Conservation (phyloP, 2,113 vertebrate genomes). For the Cathartes aura region DNA sequence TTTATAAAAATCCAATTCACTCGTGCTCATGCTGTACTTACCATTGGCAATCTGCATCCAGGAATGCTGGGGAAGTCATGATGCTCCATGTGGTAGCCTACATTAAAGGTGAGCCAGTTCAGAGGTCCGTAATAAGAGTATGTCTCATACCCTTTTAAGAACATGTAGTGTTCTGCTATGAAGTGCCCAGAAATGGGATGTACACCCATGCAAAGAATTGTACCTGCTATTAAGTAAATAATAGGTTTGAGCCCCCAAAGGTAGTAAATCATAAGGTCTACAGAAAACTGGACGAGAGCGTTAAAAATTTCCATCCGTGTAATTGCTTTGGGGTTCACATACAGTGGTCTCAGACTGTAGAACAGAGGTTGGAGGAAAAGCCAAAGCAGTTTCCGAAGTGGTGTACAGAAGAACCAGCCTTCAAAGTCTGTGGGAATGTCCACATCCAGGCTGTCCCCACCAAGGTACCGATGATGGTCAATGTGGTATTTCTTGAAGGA, state of each 20-base stretch:
- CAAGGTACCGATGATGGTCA: conserved; percentile 96
- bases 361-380: conserved; percentile 90
- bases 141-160: conserved; percentile 93
- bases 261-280: conserved; percentile 80
- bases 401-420: conserved; percentile 95
- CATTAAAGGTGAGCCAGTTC: conserved; percentile 96
- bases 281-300: conserved; percentile 80
- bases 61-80: conserved; percentile 99
- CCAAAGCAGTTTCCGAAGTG: conserved; percentile 90
- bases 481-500: conserved; percentile 99
- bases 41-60: conserved; percentile 90
- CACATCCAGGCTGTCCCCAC: conserved; percentile 89
- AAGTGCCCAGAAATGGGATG: conserved; percentile 98
- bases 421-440: conserved; percentile 92
- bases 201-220: conserved; percentile 90
- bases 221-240: conserved; percentile 89
- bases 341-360: conserved; percentile 88
- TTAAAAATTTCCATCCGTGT: conserved; percentile 89
- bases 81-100: conserved; percentile 97
- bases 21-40: conserved; percentile 33
- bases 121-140: conserved; percentile 96
- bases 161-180: conserved; percentile 98
- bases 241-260: conserved; percentile 91
- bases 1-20: not conserved
- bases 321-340: conserved; percentile 90